Evolutionary conservation across 2,888 invertebrate species (phyloP), one percentile per base, ranked within the genome.

Genomic region (Drosophila neonasuta): DNA sequence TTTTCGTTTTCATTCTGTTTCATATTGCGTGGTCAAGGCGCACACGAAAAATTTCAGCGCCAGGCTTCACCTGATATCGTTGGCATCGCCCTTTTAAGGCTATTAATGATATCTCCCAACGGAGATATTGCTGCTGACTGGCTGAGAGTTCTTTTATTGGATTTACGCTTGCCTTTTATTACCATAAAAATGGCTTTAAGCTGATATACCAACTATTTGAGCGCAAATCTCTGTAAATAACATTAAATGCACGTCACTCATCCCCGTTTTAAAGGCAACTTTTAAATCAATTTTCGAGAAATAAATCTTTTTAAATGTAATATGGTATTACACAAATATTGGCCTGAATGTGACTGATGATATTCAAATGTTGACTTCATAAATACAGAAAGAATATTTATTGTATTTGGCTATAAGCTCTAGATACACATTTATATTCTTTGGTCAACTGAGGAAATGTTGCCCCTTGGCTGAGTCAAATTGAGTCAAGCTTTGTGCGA

Each of bases 381-480:
- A 52, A 42, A 42, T 29, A 29, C 29, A 3, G 11, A 4, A 13
- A 41, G 7, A 3, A 29, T 6, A 10, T 13, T 24, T 24, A 24
- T 24, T 24, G 24, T 24, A 24, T 24, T 24, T 24, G 24, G 24
- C 1, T 24, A 6, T 10, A 10, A 6, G 30, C 17, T 13, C 10
- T n/a, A n/a, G 39, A 6, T 41, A 13, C 7, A 29, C 11, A 29
- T 9, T 52, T 24, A 7, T 15, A 15, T 15, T 41, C 5, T 29
- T 41, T 52, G 11, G 41, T 13, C 49, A 34, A 51, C 15, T 8
- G 11, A 20, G n/a, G 49, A 59, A 48, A 68, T 72, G 56, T 50
- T 71, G 56, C 41, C 36, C 17, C 42, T 45, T 45, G 36, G 24
- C 45, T 54, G 56, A 66, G 62, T 36, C 75, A 59, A 76, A 45